Percentiles rank a stretch among this genome's conserved stretches.
Evolutionary conservation across 2,888 invertebrate species (phyloP).

Genomic region (Megastigmus dorsalis): DNA sequence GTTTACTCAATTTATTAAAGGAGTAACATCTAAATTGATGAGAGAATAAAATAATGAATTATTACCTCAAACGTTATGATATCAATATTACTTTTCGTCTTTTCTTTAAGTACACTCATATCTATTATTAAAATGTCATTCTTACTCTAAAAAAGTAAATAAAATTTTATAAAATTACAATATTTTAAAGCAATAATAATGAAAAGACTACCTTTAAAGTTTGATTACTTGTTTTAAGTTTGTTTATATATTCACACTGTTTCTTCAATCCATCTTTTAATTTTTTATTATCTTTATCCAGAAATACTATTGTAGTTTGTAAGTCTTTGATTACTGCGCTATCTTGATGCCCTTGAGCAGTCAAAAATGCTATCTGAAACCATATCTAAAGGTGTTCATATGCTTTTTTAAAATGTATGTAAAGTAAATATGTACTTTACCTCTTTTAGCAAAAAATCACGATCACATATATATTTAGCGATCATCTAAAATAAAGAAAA

Average conservation of each 20-base stretch:
- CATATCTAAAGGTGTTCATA: no score
- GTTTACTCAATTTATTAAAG: constrained; percentile 5
- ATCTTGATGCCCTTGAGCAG: no score
- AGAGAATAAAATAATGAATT: no score
- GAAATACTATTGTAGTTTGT: no score
- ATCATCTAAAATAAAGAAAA: no score
- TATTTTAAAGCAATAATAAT: neutral
- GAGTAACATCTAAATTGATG: no score
- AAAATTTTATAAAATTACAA: constrained; percentile 2
- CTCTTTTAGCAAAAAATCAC: no score
- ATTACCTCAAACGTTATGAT: constrained; percentile 61
- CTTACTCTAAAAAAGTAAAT: constrained; percentile 62
- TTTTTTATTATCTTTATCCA: constrained; percentile 51
- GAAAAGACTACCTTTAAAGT: constrained; percentile 5
- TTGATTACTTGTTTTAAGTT: constrained; percentile 4
- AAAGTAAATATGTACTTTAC: no score
- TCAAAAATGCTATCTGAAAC: no score
- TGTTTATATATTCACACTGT: constrained; percentile 27
- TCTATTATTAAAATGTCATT: constrained; percentile 64
- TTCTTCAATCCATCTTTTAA: constrained; percentile 49
- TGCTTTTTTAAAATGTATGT: no score
- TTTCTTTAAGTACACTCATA: constrained; percentile 57
- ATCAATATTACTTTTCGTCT: constrained; percentile 61
- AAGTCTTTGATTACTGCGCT: no score
- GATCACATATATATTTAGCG: no score